Base-by-base conservation (phyloP, 2,797 vertebrate genomes). In the Pseudochirops corinnae region DNA sequence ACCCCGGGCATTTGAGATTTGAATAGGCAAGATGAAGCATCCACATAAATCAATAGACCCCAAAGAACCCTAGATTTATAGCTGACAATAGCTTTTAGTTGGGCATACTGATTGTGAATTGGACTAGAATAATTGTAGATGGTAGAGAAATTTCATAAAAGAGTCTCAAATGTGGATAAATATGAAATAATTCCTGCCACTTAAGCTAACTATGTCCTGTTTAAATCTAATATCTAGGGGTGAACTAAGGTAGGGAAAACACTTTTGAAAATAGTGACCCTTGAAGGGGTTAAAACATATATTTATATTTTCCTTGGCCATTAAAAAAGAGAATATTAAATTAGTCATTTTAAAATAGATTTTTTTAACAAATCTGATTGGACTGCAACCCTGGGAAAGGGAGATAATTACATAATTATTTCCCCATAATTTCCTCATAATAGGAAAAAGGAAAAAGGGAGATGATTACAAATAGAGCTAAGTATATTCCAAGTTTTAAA, bases 31-130 rank as follows among this genome's bases (percentile, higher is more conserved):
- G 92, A 94, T 46, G 91, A 93, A 93, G 82, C 93, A 95, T 94
- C 4, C 6, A 92, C 58, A 46, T 96, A 94, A 97, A 97, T 97
- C 95, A 96, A 91, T 93, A 97, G 93, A 62, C 93, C 91, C 55
- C 0, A 0, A 26, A 87, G 91, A 60, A 87, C 94, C 52, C 9
- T 52, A n/a, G 93, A 93, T 96, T 96, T 94, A 90, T 92, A 96
- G 67, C 50, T 93, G 95, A 97, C 92, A 94, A 91, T 0, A n/a
- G 91, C 50, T 96, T 94, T 96, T 14, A 58, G 93, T 93, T 96
- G 74, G 95, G 67, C 96, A 92, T 91, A 55, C 96, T 92, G 93
- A 93, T 16, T 0, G 1, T 50, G 0, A 60, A n/a, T 12, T 33
- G 0, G 16, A 87, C 33, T 62, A n/a, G 58, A 46, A 55, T 56